Evolutionary conservation across 1,140 invertebrate species (phyloP).

Genomic region (Drosophila malerkotliana): DNA sequence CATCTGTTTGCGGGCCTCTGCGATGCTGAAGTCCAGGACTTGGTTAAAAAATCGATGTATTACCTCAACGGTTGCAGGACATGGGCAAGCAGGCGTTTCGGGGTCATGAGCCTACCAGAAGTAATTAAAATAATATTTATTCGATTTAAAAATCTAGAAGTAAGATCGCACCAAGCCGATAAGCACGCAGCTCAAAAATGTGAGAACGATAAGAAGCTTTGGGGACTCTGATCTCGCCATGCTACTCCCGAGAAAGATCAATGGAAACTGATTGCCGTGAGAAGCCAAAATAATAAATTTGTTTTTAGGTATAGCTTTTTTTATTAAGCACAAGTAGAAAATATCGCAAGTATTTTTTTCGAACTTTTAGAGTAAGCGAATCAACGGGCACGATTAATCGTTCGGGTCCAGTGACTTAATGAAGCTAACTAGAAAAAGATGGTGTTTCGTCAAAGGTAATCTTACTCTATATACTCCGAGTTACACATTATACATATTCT

Average conservation of each 20-base stretch:
- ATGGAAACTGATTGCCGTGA: conserved; percentile 19
- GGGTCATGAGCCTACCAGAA: too few species aligned
- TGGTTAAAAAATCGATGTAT: conserved; percentile 57
- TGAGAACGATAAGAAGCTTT: conserved; percentile 30
- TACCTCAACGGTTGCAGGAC: conserved; percentile 1
- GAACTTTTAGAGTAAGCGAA: conserved; percentile 62
- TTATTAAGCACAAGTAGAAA: conserved; percentile 40
- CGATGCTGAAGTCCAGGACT: conserved; percentile 42
- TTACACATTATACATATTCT: conserved; percentile 16
- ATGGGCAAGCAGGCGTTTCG: background rate
- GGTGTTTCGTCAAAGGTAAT: conserved; percentile 16
- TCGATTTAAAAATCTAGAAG: background rate
- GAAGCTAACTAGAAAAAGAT: conserved; percentile 52
- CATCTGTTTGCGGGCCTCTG: conserved; percentile 21
- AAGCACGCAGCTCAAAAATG: conserved; percentile 5
- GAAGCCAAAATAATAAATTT: background rate
- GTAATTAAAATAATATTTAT: too few species aligned
- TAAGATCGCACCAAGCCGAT: conserved; percentile 34
- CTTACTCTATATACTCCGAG: conserved; percentile 24
- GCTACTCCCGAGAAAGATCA: conserved; percentile 23
- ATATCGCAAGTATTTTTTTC: conserved; percentile 35
- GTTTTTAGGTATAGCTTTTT: conserved; percentile 41
- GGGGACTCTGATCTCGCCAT: conserved; percentile 29
- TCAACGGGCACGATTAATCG: conserved; percentile 21
- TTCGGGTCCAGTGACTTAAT: conserved; percentile 31